phyloP scores from a whole-genome alignment of 2,888 invertebrate genomes.

The Meteorus cinctellus region DNA sequence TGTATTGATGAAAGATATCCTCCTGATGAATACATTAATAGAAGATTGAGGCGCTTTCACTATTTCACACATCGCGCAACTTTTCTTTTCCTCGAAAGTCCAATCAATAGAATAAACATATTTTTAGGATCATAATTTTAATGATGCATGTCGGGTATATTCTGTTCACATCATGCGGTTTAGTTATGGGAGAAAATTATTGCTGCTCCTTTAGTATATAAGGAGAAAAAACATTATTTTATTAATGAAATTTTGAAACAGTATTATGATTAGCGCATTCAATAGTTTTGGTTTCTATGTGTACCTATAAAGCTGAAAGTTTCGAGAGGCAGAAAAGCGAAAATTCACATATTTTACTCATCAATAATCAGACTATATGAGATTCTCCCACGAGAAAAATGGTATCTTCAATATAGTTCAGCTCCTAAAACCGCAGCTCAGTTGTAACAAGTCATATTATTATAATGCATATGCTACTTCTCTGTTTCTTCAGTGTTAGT shows the following conservation, averaged over 20 bases:
- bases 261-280: background rate
- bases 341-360: slow-evolving; percentile 7
- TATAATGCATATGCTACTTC: background rate
- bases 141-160: background rate
- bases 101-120: background rate
- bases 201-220: background rate
- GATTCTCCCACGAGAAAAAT: slow-evolving; percentile 26
- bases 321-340: background rate
- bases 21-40: slow-evolving; percentile 35
- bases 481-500: background rate
- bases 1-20: slow-evolving; percentile 26
- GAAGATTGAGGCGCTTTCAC: slow-evolving; percentile 44
- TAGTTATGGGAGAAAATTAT: background rate
- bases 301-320: background rate
- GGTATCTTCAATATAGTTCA: background rate
- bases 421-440: background rate
- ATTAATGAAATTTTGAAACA: background rate
- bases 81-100: slow-evolving; percentile 41
- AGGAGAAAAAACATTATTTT: background rate
- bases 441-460: background rate
- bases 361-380: background rate
- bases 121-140: slow-evolving; percentile 6
- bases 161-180: background rate
- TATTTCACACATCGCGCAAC: slow-evolving; percentile 32
- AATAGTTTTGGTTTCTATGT: background rate